Evolutionary conservation across 2,888 invertebrate species (phyloP).

Genomic region (Eulithis testata): DNA sequence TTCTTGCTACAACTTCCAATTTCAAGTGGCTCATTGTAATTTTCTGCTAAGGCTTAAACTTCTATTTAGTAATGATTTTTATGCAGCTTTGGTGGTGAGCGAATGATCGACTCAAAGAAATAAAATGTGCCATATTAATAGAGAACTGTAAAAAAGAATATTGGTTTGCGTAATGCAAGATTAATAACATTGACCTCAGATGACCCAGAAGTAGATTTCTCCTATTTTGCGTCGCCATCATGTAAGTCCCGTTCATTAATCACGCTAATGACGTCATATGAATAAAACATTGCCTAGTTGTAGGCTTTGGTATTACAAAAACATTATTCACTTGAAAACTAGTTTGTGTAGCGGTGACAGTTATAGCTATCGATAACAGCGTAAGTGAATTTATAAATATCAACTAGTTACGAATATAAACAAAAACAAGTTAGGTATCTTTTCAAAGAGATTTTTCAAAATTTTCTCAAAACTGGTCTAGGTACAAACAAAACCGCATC

Average conservation of each 20-base stretch:
- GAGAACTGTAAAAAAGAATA: constrained; percentile 19
- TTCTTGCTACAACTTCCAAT: constrained; percentile 14
- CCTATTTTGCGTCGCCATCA: constrained; percentile 47
- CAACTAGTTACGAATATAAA: too few species aligned
- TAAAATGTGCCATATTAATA: background rate
- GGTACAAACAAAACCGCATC: too few species aligned
- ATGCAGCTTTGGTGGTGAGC: background rate
- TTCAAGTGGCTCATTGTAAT: constrained; percentile 3
- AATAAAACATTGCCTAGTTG: constrained; percentile 48
- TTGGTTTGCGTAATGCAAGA: constrained; percentile 55
- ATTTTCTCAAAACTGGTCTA: too few species aligned
- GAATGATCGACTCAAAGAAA: background rate
- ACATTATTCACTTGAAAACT: constrained; percentile 35
- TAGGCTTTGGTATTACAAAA: constrained; percentile 41
- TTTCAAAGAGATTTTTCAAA: too few species aligned
- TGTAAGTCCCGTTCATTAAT: constrained; percentile 52
- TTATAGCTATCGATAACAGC: background rate
- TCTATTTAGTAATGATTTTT: background rate
- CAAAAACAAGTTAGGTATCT: too few species aligned
- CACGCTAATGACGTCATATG: constrained; percentile 55
- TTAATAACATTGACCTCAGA: constrained; percentile 56
- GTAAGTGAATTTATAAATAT: background rate
- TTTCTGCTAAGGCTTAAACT: background rate
- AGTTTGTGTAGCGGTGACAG: constrained; percentile 25
- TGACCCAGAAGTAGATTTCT: constrained; percentile 55